Evolutionary conservation across 2,888 invertebrate species (phyloP), one percentile per base, ranked within the genome.

Genomic region (Drosophila demipolita): DNA sequence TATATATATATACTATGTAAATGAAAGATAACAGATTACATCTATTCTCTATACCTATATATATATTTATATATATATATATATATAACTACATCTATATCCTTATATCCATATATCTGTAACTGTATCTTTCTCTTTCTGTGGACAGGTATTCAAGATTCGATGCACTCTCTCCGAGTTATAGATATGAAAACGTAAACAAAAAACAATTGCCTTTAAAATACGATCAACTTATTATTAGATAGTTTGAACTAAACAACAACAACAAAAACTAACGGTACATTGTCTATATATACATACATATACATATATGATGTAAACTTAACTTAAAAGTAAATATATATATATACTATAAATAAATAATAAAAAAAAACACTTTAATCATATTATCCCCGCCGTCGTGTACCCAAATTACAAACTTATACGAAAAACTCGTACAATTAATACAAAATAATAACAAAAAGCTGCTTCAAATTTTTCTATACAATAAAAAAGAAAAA

Each of bases 381-480:
- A 90, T 91, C 91, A 91, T 90, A 85, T 90, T 90, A 91, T 89
- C 91, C 91, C 91, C 91, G 91, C 91, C 91, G 91, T 90, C 91
- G 89, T 90, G 83, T 91, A 91, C 91, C 91, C 90, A 87, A 83
- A 78, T 68, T 82, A 87, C 66, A 75, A 80, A 78, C 54, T 66
- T 59, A 76, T 72, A 50, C 49, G 48, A 68, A 75, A 72, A 74
- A 78, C 54, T 73, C 78, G 75, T 82, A 70, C 66, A 73, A 68
- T 71, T 72, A 71, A 73, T 45, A 55, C 42, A 62, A 32, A 17
- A 49, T 59, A 64, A 52, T 55, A 42, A 57, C 48, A 62, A 63
- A 73, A 63, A 60, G 66, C 78, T 65, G 88, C 79, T 87, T 87
- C 82, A 82, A 73, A 78, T 81, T 84, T 83, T 84, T 86, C 80